Conservation (phyloP, 2,797 vertebrate species). For the Cirrhinus mrigala region DNA sequence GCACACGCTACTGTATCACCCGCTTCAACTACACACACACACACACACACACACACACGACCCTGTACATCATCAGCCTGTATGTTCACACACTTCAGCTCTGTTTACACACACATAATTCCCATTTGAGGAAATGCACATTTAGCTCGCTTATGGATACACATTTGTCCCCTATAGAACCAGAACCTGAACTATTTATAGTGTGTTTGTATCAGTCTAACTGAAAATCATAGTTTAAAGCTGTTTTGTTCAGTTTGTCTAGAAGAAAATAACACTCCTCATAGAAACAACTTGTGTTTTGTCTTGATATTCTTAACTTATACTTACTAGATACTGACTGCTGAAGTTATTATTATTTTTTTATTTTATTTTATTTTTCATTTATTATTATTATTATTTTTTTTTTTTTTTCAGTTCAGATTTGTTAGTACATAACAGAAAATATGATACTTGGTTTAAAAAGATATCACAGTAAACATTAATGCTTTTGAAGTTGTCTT, state of each 20-base stretch:
- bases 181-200: neutral
- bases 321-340: too few relatives aligned
- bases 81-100: neutral
- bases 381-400: too few relatives aligned
- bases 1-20: slow-evolving; percentile 79
- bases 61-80: neutral
- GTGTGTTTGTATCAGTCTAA: neutral
- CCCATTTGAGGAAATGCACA: neutral
- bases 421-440: too few relatives aligned
- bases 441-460: neutral
- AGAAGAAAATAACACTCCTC: neutral
- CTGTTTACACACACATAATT: neutral
- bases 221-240: neutral
- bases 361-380: too few relatives aligned
- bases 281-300: neutral
- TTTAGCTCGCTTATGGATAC: neutral
- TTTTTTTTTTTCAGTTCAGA: too few relatives aligned
- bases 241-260: neutral
- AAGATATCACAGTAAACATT: neutral
- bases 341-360: too few relatives aligned
- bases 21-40: slow-evolving; percentile 61
- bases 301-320: neutral
- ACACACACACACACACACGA: slow-evolving; percentile 4
- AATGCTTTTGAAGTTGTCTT: neutral
- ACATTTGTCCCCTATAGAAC: neutral